Conservation (phyloP, 2,113 vertebrate genomes). For the Solenodon paradoxus region DNA sequence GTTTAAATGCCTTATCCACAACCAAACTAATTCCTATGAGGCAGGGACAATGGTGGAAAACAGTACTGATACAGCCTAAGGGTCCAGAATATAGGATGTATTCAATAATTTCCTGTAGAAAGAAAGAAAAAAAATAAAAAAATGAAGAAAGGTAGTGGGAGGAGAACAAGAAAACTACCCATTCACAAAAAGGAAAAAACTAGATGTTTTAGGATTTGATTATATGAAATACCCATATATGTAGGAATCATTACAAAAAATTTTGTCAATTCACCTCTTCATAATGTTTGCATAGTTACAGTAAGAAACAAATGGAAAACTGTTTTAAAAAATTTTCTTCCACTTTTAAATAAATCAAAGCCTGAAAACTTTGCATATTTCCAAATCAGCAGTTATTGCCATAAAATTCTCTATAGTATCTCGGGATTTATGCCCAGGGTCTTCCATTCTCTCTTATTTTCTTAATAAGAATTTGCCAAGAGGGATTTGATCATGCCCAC, state of each 20-base stretch:
- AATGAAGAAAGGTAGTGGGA: background rate
- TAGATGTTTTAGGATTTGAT: background rate
- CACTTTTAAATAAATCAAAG: constrained; percentile 45
- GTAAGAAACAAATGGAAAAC: background rate
- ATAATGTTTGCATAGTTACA: background rate
- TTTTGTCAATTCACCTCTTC: background rate
- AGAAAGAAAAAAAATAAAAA: too few species aligned
- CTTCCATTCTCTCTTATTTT: constrained; percentile 32
- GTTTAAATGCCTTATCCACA: background rate
- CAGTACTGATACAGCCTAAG: background rate
- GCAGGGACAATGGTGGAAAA: background rate
- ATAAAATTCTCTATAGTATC: background rate
- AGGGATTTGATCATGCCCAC: constrained; percentile 36
- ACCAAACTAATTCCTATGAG: background rate
- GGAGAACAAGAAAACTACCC: background rate
- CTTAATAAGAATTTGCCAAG: background rate
- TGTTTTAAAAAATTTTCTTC: background rate
- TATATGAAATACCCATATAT: background rate
- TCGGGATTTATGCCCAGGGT: constrained; percentile 15
- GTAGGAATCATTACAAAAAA: background rate
- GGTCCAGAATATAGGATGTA: background rate
- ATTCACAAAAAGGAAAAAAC: background rate
- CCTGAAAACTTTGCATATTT: constrained; percentile 50
- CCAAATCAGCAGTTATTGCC: constrained; percentile 37
- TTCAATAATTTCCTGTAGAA: background rate